Percentiles rank a stretch among this genome's conserved stretches.
These are phyloP conservation scores for Sceloporus tristichus DNA, from an alignment of 2,113 vertebrate genomes.

Conservation along the genomic window DNA sequence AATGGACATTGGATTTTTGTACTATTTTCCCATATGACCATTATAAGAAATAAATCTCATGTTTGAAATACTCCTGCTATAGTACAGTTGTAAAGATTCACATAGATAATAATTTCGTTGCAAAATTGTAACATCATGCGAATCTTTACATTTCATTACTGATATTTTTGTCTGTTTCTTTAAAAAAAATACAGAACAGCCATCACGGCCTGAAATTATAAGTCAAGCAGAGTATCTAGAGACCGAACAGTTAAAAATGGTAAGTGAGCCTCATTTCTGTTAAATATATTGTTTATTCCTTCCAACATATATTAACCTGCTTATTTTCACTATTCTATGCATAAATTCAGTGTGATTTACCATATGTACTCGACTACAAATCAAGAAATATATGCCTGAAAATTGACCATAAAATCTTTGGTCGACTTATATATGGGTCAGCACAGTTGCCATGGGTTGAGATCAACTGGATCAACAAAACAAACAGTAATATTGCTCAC, in stretches of 20 bases:
- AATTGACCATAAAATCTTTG: too few species aligned
- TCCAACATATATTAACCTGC: neutral
- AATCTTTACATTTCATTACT: neutral
- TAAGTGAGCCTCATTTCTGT: constrained; percentile 74
- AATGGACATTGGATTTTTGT: neutral
- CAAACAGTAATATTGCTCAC: too few species aligned
- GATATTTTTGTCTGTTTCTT: constrained; percentile 56
- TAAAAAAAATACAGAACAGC: constrained; percentile 83
- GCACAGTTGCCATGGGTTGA: too few species aligned
- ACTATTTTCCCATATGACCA: neutral
- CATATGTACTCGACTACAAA: too few species aligned
- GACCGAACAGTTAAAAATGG: constrained; percentile 89
- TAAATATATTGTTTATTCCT: neutral
- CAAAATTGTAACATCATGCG: neutral
- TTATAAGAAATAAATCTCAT: neutral
- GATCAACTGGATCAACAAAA: too few species aligned
- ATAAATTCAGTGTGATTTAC: neutral
- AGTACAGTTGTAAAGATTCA: neutral
- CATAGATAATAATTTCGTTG: constrained; percentile 3
- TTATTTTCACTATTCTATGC: neutral
- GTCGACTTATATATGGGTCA: too few species aligned
- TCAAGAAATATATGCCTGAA: too few species aligned
- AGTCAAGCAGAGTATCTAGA: constrained; percentile 84
- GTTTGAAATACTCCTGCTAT: too few species aligned
- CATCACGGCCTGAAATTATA: constrained; percentile 84